Percentiles rank a stretch among this genome's conserved stretches.
These are phyloP conservation scores for Lepus timidus DNA, from an alignment of 2,113 vertebrate species.

Conservation along the genomic window DNA sequence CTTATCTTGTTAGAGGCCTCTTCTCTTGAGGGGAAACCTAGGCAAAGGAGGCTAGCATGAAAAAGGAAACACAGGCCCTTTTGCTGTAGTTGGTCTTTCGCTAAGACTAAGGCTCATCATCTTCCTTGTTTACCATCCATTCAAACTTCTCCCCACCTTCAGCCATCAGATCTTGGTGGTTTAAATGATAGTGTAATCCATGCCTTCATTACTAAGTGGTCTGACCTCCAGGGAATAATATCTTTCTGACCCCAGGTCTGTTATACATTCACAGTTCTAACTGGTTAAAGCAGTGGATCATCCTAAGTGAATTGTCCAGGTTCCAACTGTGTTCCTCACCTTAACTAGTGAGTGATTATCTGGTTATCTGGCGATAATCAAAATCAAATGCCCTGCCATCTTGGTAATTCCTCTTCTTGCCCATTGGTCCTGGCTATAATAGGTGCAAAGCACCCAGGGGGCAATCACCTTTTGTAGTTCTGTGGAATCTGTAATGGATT, in stretches of 20 bases:
- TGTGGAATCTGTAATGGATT: not conserved
- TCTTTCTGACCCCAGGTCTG: not conserved
- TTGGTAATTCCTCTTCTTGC: not conserved
- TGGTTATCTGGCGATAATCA: not conserved
- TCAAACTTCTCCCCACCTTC: too few relatives aligned
- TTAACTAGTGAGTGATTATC: not conserved
- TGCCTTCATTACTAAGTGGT: not conserved
- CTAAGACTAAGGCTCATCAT: not conserved
- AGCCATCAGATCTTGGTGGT: not conserved
- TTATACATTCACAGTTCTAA: not conserved
- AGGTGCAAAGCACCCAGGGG: not conserved
- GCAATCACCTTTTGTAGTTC: not conserved
- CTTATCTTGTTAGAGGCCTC: not conserved
- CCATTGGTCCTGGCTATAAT: not conserved
- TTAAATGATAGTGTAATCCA: not conserved
- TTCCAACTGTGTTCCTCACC: not conserved
- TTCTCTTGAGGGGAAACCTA: not conserved
- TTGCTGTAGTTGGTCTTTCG: accelerated
- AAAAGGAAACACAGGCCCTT: not conserved
- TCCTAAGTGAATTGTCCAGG: not conserved
- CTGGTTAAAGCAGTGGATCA: not conserved
- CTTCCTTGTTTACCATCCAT: not conserved
- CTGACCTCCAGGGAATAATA: not conserved
- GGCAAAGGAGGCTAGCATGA: not conserved
- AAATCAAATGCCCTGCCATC: not conserved